Evolutionary conservation across 2,888 invertebrate genomes (phyloP).

Genomic region (Oxyteleia sp.): DNA sequence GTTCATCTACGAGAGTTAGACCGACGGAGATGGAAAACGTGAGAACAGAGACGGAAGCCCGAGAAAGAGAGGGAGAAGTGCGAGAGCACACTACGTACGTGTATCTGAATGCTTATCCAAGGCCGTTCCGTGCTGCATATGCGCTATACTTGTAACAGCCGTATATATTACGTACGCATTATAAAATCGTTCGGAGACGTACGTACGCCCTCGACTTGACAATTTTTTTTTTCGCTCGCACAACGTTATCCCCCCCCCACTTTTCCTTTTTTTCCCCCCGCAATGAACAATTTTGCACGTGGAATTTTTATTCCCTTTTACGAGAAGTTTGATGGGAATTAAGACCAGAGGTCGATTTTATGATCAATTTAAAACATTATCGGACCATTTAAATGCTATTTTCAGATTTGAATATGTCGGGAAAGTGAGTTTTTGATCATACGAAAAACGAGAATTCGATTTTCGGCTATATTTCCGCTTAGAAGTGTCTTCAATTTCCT

Average conservation of each 20-base stretch:
- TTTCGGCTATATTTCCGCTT: not conserved
- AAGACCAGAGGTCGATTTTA: slow-evolving; percentile 48
- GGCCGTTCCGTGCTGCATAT: too few species aligned
- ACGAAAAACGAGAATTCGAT: slow-evolving; percentile 17
- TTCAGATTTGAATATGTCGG: slow-evolving; percentile 31
- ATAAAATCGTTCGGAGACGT: too few species aligned
- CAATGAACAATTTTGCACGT: slow-evolving; percentile 29
- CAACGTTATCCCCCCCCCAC: too few species aligned
- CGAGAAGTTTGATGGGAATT: slow-evolving; percentile 44
- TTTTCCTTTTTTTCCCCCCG: slow-evolving; percentile 24
- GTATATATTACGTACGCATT: too few species aligned
- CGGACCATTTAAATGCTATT: slow-evolving; percentile 43
- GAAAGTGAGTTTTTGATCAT: slow-evolving; percentile 3
- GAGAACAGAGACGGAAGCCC: too few species aligned
- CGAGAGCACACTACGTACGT: too few species aligned
- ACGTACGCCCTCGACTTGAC: too few species aligned
- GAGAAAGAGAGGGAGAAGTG: slow-evolving; percentile 18
- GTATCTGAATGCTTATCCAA: too few species aligned
- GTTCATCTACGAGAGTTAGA: slow-evolving; percentile 38
- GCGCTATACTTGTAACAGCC: too few species aligned
- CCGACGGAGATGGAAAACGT: slow-evolving; percentile 7
- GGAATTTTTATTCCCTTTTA: slow-evolving; percentile 56
- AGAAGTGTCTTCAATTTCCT: not conserved
- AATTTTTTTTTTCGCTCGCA: too few species aligned
- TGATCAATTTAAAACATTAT: slow-evolving; percentile 37